A percentile compares a stretch with the other conserved stretches of the same genome.
Conservation (phyloP, 2,888 invertebrate genomes). For the Rutpela maculata region DNA sequence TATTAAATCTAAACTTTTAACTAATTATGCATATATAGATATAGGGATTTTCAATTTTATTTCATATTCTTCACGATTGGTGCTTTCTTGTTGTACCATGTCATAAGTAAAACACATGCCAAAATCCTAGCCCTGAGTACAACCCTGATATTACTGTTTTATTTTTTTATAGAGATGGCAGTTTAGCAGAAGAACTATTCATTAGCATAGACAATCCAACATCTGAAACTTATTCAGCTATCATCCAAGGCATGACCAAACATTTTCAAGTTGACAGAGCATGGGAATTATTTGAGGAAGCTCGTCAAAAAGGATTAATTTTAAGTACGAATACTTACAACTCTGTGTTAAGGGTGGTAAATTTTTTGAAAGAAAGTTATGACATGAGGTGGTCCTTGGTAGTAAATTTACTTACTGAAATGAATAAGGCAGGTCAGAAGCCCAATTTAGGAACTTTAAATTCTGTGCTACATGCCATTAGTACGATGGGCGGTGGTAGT, state of each 20-base stretch:
- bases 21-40: no score
- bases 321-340: conserved; percentile 84
- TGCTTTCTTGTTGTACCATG: no score
- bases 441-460: conserved; percentile 85
- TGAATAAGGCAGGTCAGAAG: conserved; percentile 76
- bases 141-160: no score
- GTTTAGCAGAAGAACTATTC: conserved; percentile 86
- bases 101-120: no score
- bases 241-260: conserved; percentile 90
- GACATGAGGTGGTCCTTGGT: conserved; percentile 81
- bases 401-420: conserved; percentile 78
- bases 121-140: no score
- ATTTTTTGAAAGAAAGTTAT: conserved; percentile 80
- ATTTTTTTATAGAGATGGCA: conserved; percentile 77
- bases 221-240: conserved; percentile 82
- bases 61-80: no score
- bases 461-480: conserved; percentile 76
- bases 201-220: conserved; percentile 81
- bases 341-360: conserved; percentile 78
- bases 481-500: conserved; percentile 72
- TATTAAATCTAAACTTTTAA: no score
- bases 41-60: no score
- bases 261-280: conserved; percentile 83
- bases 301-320: conserved; percentile 79
- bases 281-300: conserved; percentile 80